Base-by-base conservation (phyloP, 2,888 invertebrate species). In the Operophtera brumata region DNA sequence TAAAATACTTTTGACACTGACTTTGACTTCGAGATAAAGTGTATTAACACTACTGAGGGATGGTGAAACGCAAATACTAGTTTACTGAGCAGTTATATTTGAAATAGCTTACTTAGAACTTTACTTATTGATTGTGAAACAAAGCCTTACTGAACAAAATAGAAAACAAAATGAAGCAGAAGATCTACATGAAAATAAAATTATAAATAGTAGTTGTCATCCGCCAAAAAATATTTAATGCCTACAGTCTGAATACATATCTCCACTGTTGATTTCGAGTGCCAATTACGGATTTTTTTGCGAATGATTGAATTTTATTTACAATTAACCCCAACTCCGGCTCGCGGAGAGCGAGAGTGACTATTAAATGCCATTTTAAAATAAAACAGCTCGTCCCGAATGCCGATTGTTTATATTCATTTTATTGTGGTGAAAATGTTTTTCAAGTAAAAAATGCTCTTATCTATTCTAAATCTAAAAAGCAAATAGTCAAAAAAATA, bases 241-340 rank as follows among this genome's bases (percentile, higher is more conserved):
- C n/a, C n/a, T 68, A 71, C 73, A 71, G 66, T 62, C 70, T 65
- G 66, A 68, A 76, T 66, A 67, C 73, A 75, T 69, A 79, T 78
- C 78, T 77, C 82, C 87, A 83, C 83, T 86, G 86, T 84, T 85
- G 82, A 80, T 81, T 82, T 77, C 80, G 81, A 74, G 71, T 71
- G 77, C 73, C 83, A 84, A 87, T 88, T 87, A 85, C 68, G 78
- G 78, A 71, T 75, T 86, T 90, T 89, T 89, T 89, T 86, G 82
- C 87, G 82, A 88, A 84, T 89, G 86, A 89, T 88, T 84, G 86
- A 86, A 88, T 90, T 89, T 88, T 89, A 90, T 90, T 89, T 88
- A 89, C 88, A 89, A 90, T 88, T 88, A 90, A 86, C 83, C 74
- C 61, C 82, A 80, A 78, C 80, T 77, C 83, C 80, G 76, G 76